Evolutionary conservation across 1,140 invertebrate species (phyloP), one percentile per base, ranked within the genome.

Genomic region (Coenobita brevimanus): DNA sequence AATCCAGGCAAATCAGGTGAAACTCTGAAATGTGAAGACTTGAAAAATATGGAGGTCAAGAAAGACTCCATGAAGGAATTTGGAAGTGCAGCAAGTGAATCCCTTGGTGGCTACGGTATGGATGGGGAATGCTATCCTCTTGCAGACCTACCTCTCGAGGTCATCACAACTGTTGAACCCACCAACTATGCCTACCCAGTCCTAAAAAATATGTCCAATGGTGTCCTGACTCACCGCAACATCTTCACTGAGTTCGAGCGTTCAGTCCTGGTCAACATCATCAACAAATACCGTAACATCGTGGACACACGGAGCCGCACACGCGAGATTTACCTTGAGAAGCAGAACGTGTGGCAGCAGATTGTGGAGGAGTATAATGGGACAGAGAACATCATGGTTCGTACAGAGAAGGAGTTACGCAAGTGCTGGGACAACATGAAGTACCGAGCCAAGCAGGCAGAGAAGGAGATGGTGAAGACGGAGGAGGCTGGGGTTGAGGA

Each of bases 391-490:
- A 89, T 90, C 21, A 86, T 89, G 82, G 87, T 87, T 21, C 88
- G 90, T 57, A 90, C 90, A 38, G 90, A 89, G 62, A 90, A 90
- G 50, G 90, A 90, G 54, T 62, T 90, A 10, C 73, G 86, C 17
- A 90, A 90, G 64, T 90, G 90, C 43, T 90, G 90, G 90, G 90
- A 90, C 46, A 90, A 90, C 46, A 90, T 90, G 90, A 90, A 90
- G 36, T 90, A 90, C 73, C 76, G 90, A 73, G 90, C 90, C 27
- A 90, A 87, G 57, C 88, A 89, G 64, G 90, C 90, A 41, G 90
- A 90, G 71, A 90, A 90, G 54, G 90, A 90, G 46, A 88, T 88
- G 30, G 50, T 87, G 38, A 78, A 87, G 62, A 57, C 43, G 4
- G 85, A 87, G 64, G 82, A 54, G 17, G 85, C 43, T 10, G 46